Base-by-base conservation (phyloP, 2,888 invertebrate species). In the Mimas tiliae region DNA sequence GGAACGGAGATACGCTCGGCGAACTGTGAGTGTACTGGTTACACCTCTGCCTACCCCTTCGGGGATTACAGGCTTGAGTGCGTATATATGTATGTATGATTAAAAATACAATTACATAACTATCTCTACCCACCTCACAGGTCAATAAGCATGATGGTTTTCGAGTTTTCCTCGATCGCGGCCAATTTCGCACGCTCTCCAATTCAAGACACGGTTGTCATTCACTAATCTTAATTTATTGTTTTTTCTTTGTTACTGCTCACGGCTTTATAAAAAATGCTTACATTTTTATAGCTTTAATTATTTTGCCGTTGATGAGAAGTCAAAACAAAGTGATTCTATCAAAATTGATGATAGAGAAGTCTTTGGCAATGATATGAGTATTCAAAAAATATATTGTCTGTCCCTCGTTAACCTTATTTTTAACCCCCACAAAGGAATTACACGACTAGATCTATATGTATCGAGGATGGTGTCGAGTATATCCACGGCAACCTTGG, bases 161-260 rank as follows among this genome's bases (percentile, higher is more conserved):
- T 16, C 16, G 42, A 4, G 16, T 58, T 12, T 19, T 58, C 42
- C 19, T 16, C 19, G 12, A 6, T 42, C 11, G 34, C 3, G 52
- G 4, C 19, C 64, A 16, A 67, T 67, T 67, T 19, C 16, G 50
- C 62, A 64, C 67, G 67, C 64, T 67, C 67, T 67, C 64, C 14
- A 64, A 67, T 67, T 38, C 7, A 34, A 58, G 62, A 34, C 62
- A 62, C 64, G 64, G 64, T 19, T 62, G 67, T 58, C 64, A 33
- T 42, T 33, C n/a, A 14, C 51, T 64, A 67, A 67, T 67, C 51
- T 50, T 65, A 55, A 67, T 62, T 67, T 67, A 67, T 64, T 62
- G 67, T 64, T 50, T 62, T 50, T 27, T n/a, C 50, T 58, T 58
- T 65, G 48, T 48, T 50, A 21, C 34, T 8, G 19, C 64, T 14